Percentiles rank a stretch among this genome's conserved stretches.
These are phyloP conservation scores for Drosophila guanche DNA, from an alignment of 1,140 invertebrate species.

Conservation along the genomic window DNA sequence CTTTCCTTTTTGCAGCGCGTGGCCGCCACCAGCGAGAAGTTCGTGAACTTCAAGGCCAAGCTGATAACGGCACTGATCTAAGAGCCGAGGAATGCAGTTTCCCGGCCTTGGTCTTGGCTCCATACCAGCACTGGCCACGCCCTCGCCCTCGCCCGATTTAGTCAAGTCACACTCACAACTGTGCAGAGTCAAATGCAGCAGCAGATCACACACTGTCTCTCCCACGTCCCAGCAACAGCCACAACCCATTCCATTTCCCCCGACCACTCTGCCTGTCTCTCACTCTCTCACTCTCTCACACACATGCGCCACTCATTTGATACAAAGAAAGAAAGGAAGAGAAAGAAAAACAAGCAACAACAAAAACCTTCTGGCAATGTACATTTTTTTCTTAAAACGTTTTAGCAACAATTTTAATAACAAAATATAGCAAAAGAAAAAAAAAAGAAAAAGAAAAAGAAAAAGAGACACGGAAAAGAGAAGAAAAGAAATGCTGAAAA, in stretches of 20 bases:
- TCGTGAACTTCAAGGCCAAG: slow-evolving; percentile 95
- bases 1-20: slow-evolving; percentile 86
- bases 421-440: slow-evolving; percentile 48
- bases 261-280: slow-evolving; percentile 4
- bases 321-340: neutral
- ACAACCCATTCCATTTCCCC: neutral
- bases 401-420: slow-evolving; percentile 62
- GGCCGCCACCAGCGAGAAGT: slow-evolving; percentile 93
- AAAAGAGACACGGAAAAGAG: slow-evolving; percentile 15
- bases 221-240: neutral
- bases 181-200: slow-evolving; percentile 64
- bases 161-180: slow-evolving; percentile 68
- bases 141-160: slow-evolving; percentile 57
- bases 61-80: slow-evolving; percentile 94
- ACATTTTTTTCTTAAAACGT: slow-evolving; percentile 37
- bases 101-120: neutral
- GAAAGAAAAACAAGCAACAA: slow-evolving; percentile 2
- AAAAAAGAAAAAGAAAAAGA: slow-evolving; percentile 41
- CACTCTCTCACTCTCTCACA: slow-evolving; percentile 1
- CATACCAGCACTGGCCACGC: slow-evolving; percentile 33
- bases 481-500: slow-evolving; percentile 23
- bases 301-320: slow-evolving; percentile 35
- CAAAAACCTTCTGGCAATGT: slow-evolving; percentile 42
- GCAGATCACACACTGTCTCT: slow-evolving; percentile 27
- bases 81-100: slow-evolving; percentile 82